These are phyloP conservation scores for Sylvia atricapilla DNA, from an alignment of 2,113 vertebrate species.

Conservation along the genomic window DNA sequence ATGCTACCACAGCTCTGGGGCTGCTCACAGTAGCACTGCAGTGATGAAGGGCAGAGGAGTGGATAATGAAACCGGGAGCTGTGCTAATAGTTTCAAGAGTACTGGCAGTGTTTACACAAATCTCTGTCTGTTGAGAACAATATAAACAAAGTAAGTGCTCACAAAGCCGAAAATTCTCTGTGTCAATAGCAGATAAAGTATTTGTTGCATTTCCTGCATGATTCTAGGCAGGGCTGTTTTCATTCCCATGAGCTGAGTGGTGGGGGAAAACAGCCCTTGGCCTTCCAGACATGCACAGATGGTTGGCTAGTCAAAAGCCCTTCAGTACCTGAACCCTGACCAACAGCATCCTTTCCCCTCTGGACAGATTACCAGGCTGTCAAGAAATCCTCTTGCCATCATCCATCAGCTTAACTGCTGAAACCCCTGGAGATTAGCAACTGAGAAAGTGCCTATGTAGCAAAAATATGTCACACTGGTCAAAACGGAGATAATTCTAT, in stretches of 20 bases:
- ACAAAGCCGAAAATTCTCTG: neutral
- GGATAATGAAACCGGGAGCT: neutral
- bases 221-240: neutral
- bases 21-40: neutral
- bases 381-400: neutral
- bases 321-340: neutral
- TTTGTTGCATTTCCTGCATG: neutral
- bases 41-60: neutral
- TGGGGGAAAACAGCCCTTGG: neutral
- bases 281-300: neutral
- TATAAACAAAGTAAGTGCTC: neutral
- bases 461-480: neutral
- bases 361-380: neutral
- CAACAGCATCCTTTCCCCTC: neutral
- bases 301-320: neutral
- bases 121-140: neutral
- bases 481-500: neutral
- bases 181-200: neutral
- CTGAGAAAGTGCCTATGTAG: neutral
- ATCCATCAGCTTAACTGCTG: neutral
- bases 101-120: neutral
- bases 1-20: neutral
- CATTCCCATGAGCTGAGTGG: neutral
- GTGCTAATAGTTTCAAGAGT: neutral
- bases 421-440: neutral